Evolutionary conservation across 2,888 invertebrate genomes (phyloP), one percentile per base, ranked within the genome.

Genomic region (Schrankia costaestrigalis): DNA sequence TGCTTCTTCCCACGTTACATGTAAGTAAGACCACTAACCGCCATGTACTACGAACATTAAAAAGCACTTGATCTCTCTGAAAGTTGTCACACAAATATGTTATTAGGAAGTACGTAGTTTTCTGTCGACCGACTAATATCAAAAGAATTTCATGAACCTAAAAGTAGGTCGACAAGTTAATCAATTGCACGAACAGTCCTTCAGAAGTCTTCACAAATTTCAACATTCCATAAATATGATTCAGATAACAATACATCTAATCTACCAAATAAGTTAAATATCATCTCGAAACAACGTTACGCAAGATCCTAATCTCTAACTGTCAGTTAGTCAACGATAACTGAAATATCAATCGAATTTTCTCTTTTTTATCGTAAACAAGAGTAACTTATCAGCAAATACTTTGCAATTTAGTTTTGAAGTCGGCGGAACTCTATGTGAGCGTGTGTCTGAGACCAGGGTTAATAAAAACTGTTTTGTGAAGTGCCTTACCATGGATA

Each of bases 401-500:
- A 54, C 51, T 46, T 53, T 36, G 46, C 37, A 56, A 42, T 52
- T 78, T 62, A 79, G 79, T 78, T 57, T 55, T 51, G 47, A 53
- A 49, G 38, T 36, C 43, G 60, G 40, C 44, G 46, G 50, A 53
- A 61, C 58, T 64, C 61, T 49, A 68, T 63, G 63, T 63, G 59
- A 70, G 51, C 54, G 73, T 43, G 62, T 56, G 45, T 36, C 32
- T 6, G 42, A 37, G 41, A 40, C 30, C 15, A 22, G 37, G 26
- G 46, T 39, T 26, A 26, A 25, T 25, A 25, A 21, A 26, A n/a
- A n/a, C n/a, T n/a, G n/a, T n/a, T n/a, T n/a, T n/a, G n/a, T n/a
- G n/a, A n/a, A n/a, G n/a, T n/a, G n/a, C n/a, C n/a, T n/a, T 22
- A 70, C 60, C 30, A 86, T 86, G 86, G 86, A 86, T 60, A 75